A percentile compares a stretch with the other conserved stretches of the same genome.
phyloP scores from a whole-genome alignment of 1,140 invertebrate genomes.

The Teleogryllus occipitalis region DNA sequence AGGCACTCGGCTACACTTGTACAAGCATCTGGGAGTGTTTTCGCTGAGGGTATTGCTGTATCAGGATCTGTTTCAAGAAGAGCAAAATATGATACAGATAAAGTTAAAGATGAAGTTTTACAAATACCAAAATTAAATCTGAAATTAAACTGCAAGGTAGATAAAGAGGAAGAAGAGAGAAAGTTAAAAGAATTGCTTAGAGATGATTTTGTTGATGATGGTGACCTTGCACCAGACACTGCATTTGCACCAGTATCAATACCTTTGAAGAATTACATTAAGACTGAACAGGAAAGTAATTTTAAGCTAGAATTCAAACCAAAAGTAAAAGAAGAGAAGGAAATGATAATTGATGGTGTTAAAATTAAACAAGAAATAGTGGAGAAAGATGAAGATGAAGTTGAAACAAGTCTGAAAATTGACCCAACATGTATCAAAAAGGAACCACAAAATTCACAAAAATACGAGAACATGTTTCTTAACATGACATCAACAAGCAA shows the following conservation, averaged over 20 bases:
- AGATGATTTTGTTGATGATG: conserved; percentile 30
- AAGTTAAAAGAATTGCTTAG: conserved; percentile 27
- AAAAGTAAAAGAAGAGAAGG: not conserved
- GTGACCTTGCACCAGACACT: conserved; percentile 24
- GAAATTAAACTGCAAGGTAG: conserved; percentile 20
- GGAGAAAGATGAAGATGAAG: not conserved
- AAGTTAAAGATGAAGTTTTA: not conserved
- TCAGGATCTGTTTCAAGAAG: not conserved
- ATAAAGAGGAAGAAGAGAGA: conserved; percentile 29
- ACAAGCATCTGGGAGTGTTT: not conserved
- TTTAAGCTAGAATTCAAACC: not conserved
- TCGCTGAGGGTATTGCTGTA: not conserved
- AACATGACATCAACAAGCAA: not conserved
- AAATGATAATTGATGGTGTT: not conserved
- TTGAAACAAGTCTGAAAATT: not conserved
- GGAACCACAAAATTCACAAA: not conserved
- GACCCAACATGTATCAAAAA: not conserved
- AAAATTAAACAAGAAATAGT: not conserved
- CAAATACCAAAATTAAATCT: not conserved
- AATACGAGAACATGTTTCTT: not conserved
- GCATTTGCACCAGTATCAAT: conserved; percentile 26
- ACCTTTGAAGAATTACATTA: conserved; percentile 12
- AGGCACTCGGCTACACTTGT: not conserved
- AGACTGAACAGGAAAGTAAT: not conserved
- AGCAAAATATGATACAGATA: not conserved